phyloP scores from a whole-genome alignment of 1,140 invertebrate genomes.

The Tachypleus tridentatus region DNA sequence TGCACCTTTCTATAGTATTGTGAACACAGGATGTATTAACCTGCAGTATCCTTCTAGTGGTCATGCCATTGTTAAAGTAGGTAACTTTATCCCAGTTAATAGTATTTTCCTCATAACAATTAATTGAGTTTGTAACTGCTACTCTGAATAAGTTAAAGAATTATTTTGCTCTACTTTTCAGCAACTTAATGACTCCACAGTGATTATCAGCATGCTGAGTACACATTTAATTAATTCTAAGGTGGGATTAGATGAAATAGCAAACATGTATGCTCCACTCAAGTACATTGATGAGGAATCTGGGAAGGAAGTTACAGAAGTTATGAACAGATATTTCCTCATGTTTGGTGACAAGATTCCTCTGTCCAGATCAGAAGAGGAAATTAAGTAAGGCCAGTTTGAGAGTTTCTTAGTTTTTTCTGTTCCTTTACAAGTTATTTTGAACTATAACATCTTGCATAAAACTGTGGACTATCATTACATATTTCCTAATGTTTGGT shows the following conservation, averaged over 20 bases:
- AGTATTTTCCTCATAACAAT: too few relatives aligned
- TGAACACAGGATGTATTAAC: too few relatives aligned
- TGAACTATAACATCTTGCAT: too few relatives aligned
- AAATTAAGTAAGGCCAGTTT: slow-evolving; percentile 11
- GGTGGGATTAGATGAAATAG: slow-evolving; percentile 50
- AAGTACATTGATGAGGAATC: slow-evolving; percentile 44
- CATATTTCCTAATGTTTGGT: too few relatives aligned
- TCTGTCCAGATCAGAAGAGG: slow-evolving; percentile 2
- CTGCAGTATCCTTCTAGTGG: too few relatives aligned
- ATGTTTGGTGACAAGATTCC: slow-evolving; percentile 55
- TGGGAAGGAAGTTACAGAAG: slow-evolving; percentile 53
- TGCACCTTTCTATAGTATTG: too few relatives aligned
- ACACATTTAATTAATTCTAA: slow-evolving; percentile 57
- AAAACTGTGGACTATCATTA: too few relatives aligned
- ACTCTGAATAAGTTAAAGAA: too few relatives aligned
- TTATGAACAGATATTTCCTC: slow-evolving; percentile 89
- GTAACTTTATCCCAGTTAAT: too few relatives aligned
- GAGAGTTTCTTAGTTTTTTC: background rate
- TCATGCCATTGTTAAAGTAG: too few relatives aligned
- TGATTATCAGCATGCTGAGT: slow-evolving; percentile 79
- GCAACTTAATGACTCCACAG: slow-evolving; percentile 84
- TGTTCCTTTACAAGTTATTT: background rate
- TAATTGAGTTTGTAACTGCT: too few relatives aligned
- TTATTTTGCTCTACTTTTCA: slow-evolving; percentile 28
- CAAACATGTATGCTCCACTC: slow-evolving; percentile 66